Evolutionary conservation across 2,113 vertebrate species (phyloP).

Genomic region (Penelope pileata): DNA sequence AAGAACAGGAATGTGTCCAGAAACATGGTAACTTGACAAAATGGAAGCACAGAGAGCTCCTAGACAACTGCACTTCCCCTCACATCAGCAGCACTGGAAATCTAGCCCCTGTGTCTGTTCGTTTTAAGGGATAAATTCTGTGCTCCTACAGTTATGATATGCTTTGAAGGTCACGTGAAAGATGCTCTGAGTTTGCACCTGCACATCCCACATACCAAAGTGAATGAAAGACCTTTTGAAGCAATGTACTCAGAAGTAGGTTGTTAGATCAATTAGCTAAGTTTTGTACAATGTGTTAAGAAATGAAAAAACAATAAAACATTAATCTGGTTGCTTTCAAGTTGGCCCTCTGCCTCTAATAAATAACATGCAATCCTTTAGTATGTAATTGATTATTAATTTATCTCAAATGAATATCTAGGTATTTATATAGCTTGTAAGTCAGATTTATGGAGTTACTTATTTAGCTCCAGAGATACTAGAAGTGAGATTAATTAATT

Average conservation of each 20-base stretch:
- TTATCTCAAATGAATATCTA: constrained; percentile 36
- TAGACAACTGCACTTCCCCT: neutral
- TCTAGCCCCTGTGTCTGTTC: neutral
- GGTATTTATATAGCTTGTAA: constrained; percentile 14
- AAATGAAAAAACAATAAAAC: neutral
- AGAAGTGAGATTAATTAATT: constrained; percentile 62
- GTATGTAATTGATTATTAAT: constrained; percentile 55
- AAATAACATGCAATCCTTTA: neutral
- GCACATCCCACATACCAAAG: neutral
- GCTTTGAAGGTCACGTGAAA: neutral
- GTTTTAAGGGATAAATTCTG: neutral
- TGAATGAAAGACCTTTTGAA: neutral
- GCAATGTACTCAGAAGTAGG: rapidly evolving
- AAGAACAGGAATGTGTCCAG: neutral
- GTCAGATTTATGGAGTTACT: constrained; percentile 29
- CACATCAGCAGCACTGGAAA: neutral
- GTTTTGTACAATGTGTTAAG: neutral
- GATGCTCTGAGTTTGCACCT: neutral
- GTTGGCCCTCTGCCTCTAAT: neutral
- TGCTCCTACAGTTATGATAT: neutral
- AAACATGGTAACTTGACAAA: neutral
- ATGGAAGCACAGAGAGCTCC: neutral
- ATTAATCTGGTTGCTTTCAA: neutral
- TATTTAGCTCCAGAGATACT: constrained; percentile 21
- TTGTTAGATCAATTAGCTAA: neutral